Base-by-base conservation (phyloP, 2,113 vertebrate genomes). In the Pelecanus crispus region DNA sequence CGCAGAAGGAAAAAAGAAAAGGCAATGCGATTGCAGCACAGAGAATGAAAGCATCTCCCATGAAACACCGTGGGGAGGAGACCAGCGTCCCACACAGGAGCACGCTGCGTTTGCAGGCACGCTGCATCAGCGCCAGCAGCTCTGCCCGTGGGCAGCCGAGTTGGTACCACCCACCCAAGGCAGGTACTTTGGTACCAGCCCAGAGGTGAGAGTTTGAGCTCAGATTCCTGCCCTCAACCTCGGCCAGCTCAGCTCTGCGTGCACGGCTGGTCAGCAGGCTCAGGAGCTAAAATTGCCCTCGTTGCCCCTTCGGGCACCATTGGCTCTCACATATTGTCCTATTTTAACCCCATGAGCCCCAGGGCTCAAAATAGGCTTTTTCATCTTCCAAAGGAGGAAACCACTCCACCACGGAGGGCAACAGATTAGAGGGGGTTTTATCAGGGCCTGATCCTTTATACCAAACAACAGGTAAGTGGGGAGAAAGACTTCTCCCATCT, bases 241-340 rank as follows among this genome's bases (percentile, higher is more conserved):
- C 25, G 31, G 36, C 53, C 58, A 52, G 3, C 21, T 16, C 17
- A 70, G 45, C 40, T 15, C 17, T 29, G 18, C 32, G 6, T 9
- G 16, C 15, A 12, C 11, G n/a, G 52, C 58, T 72, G 59, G 31
- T 32, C 40, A 66, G 81, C 55, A 78, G 45, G 21, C n/a, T 81
- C 70, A 38, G 73, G 34, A 81, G 42, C 13, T 49, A 32, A 29
- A 65, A 19, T 9, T n/a, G 47, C 29, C 65, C 28, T 50, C 31
- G 0, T 3, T 50, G 42, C 44, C 36, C 66, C 26, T 26, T 71
- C 0, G 0, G 17, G 61, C n/a, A 67, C 12, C 28, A 4, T 0
- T 26, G 34, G 26, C 62, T 86, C 75, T 38, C 62, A 63, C 21
- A 28, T 28, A 28, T 7, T 55, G 40, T 24, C 28, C 11, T 74